Base-by-base conservation (phyloP, 2,888 invertebrate genomes). In the Platypus cylindrus region DNA sequence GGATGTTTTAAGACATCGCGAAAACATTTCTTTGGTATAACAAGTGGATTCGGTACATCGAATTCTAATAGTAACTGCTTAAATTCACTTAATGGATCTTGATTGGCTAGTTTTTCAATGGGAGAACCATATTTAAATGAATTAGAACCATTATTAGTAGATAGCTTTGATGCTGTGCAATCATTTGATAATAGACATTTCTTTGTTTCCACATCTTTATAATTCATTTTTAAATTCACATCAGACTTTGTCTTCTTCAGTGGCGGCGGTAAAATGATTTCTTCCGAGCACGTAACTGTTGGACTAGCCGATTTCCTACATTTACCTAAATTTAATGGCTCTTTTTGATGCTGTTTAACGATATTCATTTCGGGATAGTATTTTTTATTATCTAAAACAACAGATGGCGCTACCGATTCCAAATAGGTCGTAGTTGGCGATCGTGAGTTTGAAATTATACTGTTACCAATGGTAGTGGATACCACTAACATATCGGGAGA, bases 11-110 rank as follows among this genome's bases (percentile, higher is more conserved):
- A 64, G 22, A 86, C 73, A 13, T 71, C 70, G 32, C 76, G 75
- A 30, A 86, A 60, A 49, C 73, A 72, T 50, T 81, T 77, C 60
- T 81, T 78, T 32, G 86, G 86, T 41, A 86, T 76, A 40, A 86
- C 59, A 49, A 86, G 66, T 7, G 85, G 85, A 65, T 86, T 84
- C 25, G 85, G 85, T 53, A 86, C 73, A 55, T 76, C 72, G 51
- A 78, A 71, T 49, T 75, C 76, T 30, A 67, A 66, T 40, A 79
- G 67, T 15, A 86, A 64, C 52, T 75, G 68, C 45, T 77, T 73
- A 5, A 85, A 63, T 53, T 86, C 85, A 38, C 73, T 73, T 4
- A 82, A 54, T 1, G 85, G 78, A 53, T 70, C 70, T 20, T 45
- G 31, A n/a, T n/a, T n/a, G n/a, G n/a, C n/a, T n/a, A n/a, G n/a